Conservation (phyloP, 2,888 invertebrate genomes). For the Eucera pruinosa region DNA sequence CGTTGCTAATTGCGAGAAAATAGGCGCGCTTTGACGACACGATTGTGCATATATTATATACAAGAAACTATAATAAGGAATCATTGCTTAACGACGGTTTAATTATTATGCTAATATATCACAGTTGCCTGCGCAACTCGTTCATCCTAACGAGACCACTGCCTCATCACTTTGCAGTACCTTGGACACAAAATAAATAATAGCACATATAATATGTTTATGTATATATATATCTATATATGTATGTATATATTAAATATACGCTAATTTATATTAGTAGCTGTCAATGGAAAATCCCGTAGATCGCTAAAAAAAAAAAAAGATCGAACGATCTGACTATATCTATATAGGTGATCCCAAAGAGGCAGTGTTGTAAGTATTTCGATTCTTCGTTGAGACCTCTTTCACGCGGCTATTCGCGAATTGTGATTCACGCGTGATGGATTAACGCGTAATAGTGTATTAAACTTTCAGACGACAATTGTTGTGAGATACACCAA, state of each 20-base stretch:
- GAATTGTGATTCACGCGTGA: too few relatives aligned
- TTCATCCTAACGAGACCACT: constrained; percentile 66
- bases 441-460: too few relatives aligned
- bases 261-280: constrained; percentile 57
- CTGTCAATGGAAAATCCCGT: constrained; percentile 46
- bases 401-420: too few relatives aligned
- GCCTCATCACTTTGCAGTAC: constrained; percentile 48
- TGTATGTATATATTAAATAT: too few relatives aligned
- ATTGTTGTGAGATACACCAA: too few relatives aligned
- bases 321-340: constrained; percentile 25
- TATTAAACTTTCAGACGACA: too few relatives aligned
- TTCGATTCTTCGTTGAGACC: too few relatives aligned
- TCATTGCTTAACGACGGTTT: constrained; percentile 55
- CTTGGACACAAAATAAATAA: constrained; percentile 66
- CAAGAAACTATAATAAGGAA: constrained; percentile 60
- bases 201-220: constrained; percentile 69
- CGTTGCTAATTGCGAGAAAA: constrained; percentile 29
- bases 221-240: too few relatives aligned
- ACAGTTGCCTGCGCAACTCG: constrained; percentile 79
- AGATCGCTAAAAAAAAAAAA: constrained; percentile 31
- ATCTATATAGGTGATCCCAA: constrained; percentile 50
- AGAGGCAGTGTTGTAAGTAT: constrained; percentile 62
- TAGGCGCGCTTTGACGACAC: constrained; percentile 26
- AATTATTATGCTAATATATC: constrained; percentile 80
- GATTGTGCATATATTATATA: constrained; percentile 49